Evolutionary conservation across 2,888 invertebrate species (phyloP).

Genomic region (Quadroppia sp.): DNA sequence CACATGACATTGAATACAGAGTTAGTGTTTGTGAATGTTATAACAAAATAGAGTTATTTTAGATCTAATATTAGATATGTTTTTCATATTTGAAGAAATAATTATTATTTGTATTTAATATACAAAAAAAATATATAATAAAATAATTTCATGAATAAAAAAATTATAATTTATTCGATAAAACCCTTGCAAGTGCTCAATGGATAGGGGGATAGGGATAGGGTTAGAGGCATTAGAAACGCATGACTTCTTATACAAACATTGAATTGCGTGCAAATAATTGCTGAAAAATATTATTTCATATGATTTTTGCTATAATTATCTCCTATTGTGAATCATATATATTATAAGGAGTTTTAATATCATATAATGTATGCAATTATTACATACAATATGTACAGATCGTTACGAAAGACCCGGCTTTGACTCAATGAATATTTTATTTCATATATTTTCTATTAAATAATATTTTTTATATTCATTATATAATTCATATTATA

Average conservation of each 20-base stretch:
- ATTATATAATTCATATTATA: constrained; percentile 10
- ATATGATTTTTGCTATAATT: not conserved
- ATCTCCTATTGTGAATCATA: not conserved
- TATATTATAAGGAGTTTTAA: not conserved
- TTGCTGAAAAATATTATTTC: not conserved
- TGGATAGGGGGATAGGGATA: not conserved
- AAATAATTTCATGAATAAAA: not conserved
- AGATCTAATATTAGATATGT: not conserved
- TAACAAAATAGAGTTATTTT: not conserved
- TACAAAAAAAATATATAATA: not conserved
- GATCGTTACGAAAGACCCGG: not conserved
- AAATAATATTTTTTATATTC: not conserved
- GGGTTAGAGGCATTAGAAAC: not conserved
- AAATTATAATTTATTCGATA: no score
- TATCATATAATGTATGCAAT: not conserved
- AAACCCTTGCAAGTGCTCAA: no score
- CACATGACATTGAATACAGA: not conserved
- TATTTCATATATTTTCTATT: not conserved
- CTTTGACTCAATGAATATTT: not conserved
- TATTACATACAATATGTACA: not conserved
- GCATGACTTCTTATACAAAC: not conserved
- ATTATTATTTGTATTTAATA: not conserved
- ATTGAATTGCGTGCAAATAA: constrained; percentile 9
- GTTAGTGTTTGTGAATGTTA: not conserved
- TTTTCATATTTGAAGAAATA: not conserved